Percentiles rank a stretch among this genome's conserved stretches.
These are phyloP conservation scores for Neodiprion virginianus DNA, from an alignment of 1,140 invertebrate species.

Conservation along the genomic window DNA sequence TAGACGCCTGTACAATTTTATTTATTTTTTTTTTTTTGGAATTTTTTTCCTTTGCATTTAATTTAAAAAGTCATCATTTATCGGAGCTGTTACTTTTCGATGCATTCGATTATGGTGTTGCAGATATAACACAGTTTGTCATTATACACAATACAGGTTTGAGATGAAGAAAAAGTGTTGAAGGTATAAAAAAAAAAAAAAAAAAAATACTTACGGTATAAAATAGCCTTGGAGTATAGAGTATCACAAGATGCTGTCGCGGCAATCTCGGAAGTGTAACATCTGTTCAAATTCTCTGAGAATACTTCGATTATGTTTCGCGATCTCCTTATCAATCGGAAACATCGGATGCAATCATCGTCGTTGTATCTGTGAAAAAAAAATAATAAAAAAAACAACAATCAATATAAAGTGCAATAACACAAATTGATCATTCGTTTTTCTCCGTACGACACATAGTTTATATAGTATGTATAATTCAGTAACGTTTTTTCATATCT, in stretches of 20 bases:
- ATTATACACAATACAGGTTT: not conserved
- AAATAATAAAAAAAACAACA: not conserved
- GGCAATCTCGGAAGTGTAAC: conserved; percentile 68
- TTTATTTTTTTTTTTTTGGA: too few species aligned
- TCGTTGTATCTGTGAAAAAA: conserved; percentile 59
- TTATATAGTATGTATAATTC: too few species aligned
- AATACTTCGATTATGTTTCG: conserved; percentile 72
- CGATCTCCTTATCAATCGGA: conserved; percentile 67
- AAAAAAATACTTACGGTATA: conserved; percentile 53
- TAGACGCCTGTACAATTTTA: too few species aligned
- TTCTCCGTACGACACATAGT: too few species aligned
- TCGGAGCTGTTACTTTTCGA: too few species aligned
- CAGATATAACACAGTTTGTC: not conserved
- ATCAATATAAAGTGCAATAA: too few species aligned
- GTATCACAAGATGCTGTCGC: conserved; percentile 67
- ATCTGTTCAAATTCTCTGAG: conserved; percentile 67
- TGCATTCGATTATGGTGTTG: not conserved
- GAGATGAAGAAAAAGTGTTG: not conserved
- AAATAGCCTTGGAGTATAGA: conserved; percentile 54
- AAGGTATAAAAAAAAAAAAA: not conserved
- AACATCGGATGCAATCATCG: conserved; percentile 68
- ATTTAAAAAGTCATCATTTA: too few species aligned
- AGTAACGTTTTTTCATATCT: too few species aligned
- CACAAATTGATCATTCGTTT: too few species aligned
- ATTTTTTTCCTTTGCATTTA: too few species aligned